Percentiles rank a stretch among this genome's conserved stretches.
Conservation (phyloP, 2,888 invertebrate genomes). For the Chaetogeoica ovagalla region DNA sequence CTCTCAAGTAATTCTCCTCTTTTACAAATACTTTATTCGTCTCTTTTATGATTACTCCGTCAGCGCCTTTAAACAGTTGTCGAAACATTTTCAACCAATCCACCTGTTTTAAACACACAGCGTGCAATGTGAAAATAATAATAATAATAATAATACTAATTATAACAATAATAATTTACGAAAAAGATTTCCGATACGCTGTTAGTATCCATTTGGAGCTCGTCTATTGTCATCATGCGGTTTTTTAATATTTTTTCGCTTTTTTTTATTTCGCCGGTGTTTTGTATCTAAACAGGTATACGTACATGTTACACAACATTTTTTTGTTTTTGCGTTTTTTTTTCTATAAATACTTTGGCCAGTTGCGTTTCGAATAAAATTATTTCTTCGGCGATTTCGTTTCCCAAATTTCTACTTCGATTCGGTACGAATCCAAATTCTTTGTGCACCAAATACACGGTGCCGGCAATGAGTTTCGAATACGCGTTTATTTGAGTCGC, state of each 20-base stretch:
- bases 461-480: slow-evolving; percentile 56
- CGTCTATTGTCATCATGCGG: slow-evolving; percentile 31
- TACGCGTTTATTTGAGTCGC: slow-evolving; percentile 57
- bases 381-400: slow-evolving; percentile 59
- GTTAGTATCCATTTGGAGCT: slow-evolving; percentile 19
- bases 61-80: slow-evolving; percentile 66
- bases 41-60: slow-evolving; percentile 61
- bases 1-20: slow-evolving; percentile 67
- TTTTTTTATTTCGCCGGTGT: slow-evolving; percentile 56
- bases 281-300: slow-evolving; percentile 28
- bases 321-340: background rate
- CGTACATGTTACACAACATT: too few relatives aligned
- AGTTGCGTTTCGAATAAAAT: slow-evolving; percentile 62
- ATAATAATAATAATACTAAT: too few relatives aligned
- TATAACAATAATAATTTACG: too few relatives aligned
- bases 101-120: slow-evolving; percentile 61
- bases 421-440: slow-evolving; percentile 54
- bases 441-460: slow-evolving; percentile 56
- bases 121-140: background rate
- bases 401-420: slow-evolving; percentile 21
- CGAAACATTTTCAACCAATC: slow-evolving; percentile 68
- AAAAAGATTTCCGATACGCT: background rate
- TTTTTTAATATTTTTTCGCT: slow-evolving; percentile 55
- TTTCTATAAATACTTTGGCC: slow-evolving; percentile 60
- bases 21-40: slow-evolving; percentile 68